Evolutionary conservation across 2,888 invertebrate genomes (phyloP).

Genomic region (Pherbina coryleti): DNA sequence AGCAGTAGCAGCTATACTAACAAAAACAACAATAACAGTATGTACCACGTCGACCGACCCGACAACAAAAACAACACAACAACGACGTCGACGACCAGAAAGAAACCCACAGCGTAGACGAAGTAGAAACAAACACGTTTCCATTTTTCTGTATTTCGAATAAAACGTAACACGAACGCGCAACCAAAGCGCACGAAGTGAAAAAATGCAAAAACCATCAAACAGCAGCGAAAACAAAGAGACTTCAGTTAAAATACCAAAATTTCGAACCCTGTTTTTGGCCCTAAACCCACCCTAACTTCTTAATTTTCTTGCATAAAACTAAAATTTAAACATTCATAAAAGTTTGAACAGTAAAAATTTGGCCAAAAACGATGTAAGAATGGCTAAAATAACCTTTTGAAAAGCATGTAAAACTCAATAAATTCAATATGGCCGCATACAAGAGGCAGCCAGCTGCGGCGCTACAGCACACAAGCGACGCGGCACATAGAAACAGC

Average conservation of each 20-base stretch:
- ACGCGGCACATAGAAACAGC: conserved; percentile 17
- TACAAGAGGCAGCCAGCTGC: conserved; percentile 4
- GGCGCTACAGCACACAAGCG: conserved; percentile 14
- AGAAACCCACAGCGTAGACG: conserved; percentile 2
- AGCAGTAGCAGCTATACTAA: neutral
- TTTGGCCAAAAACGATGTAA: neutral
- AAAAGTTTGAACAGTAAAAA: conserved; percentile 31
- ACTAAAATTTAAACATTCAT: conserved; percentile 33
- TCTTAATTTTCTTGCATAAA: conserved; percentile 37
- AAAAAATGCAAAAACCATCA: neutral
- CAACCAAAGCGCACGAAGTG: conserved; percentile 1
- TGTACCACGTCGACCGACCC: neutral
- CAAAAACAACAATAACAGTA: neutral
- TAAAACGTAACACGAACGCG: conserved; percentile 26
- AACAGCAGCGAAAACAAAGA: neutral
- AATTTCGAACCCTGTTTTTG: conserved; percentile 41
- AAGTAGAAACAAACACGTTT: conserved; percentile 37
- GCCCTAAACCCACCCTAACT: neutral
- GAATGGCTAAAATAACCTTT: conserved; percentile 44
- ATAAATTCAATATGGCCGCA: conserved; percentile 52
- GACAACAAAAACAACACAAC: neutral
- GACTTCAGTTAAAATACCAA: neutral
- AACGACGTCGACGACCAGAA: neutral
- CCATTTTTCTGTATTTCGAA: conserved; percentile 27
- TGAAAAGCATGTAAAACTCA: conserved; percentile 45